Percentiles rank a stretch among this genome's conserved stretches.
Evolutionary conservation across 2,797 vertebrate species (phyloP).

Genomic region (Danio choprae): DNA sequence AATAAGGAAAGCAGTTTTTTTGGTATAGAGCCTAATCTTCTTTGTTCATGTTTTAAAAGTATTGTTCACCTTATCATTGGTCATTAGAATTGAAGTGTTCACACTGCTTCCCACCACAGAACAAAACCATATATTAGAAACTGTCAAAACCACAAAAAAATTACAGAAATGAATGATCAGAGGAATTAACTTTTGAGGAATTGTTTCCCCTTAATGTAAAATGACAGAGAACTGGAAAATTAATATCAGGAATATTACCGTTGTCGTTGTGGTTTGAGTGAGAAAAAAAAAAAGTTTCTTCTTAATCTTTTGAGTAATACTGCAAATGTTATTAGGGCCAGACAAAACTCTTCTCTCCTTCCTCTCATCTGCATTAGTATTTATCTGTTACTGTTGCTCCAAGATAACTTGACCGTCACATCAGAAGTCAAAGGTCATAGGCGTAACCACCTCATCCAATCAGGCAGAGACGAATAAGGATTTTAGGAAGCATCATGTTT

Average conservation of each 20-base stretch:
- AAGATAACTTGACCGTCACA: background rate
- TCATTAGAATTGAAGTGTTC: too few relatives aligned
- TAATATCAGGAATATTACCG: background rate
- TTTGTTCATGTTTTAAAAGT: background rate
- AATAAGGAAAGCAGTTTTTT: background rate
- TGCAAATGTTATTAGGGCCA: background rate
- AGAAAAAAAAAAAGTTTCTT: background rate
- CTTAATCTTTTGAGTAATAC: background rate
- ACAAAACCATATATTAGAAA: too few relatives aligned
- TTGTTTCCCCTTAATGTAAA: background rate
- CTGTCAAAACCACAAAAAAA: background rate
- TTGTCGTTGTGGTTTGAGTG: conserved; percentile 26
- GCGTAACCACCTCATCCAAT: background rate
- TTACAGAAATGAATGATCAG: background rate
- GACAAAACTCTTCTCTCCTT: background rate
- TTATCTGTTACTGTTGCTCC: conserved; percentile 20
- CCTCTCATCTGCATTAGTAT: conserved; percentile 10
- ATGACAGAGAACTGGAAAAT: background rate
- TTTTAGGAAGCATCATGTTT: conserved; percentile 44
- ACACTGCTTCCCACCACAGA: background rate
- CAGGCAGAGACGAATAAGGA: conserved; percentile 14
- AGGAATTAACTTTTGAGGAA: background rate
- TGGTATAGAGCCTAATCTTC: background rate
- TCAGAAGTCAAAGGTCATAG: conserved; percentile 25
- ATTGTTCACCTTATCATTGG: background rate